These are phyloP conservation scores for Homarus americanus DNA, from an alignment of 1,140 invertebrate genomes.

Conservation along the genomic window DNA sequence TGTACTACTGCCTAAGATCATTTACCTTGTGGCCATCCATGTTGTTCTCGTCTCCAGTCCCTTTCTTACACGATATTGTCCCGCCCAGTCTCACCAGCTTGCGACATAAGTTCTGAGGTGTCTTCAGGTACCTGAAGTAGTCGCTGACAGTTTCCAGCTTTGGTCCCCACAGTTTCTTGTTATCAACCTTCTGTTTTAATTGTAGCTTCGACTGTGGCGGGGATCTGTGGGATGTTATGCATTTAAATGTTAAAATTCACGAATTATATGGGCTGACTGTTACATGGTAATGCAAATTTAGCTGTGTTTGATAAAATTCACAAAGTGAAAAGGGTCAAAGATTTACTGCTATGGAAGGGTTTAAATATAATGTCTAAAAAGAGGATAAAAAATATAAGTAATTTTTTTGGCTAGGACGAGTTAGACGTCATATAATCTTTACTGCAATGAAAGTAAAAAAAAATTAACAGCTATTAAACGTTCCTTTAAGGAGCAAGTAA, in stretches of 20 bases:
- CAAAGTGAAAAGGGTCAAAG: neutral
- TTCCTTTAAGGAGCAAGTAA: too few species aligned
- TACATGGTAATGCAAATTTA: neutral
- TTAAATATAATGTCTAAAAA: neutral
- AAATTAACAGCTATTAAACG: too few species aligned
- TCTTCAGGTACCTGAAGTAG: slow-evolving; percentile 33
- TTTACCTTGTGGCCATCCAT: slow-evolving; percentile 57
- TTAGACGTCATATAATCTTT: too few species aligned
- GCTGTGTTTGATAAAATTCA: neutral
- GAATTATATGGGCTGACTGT: neutral
- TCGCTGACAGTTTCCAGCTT: neutral
- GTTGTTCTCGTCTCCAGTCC: neutral
- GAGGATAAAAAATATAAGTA: too few species aligned
- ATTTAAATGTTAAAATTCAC: neutral
- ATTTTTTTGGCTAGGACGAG: too few species aligned
- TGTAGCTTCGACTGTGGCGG: neutral
- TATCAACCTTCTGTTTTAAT: neutral
- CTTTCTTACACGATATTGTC: neutral
- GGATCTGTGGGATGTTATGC: neutral
- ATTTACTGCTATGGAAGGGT: neutral
- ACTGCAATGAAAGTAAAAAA: too few species aligned
- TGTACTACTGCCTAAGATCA: too few species aligned
- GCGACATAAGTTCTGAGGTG: slow-evolving; percentile 37
- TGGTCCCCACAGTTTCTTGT: neutral
- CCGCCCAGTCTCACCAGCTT: slow-evolving; percentile 40